Evolutionary conservation across 2,113 vertebrate species (phyloP), one percentile per base, ranked within the genome.

Genomic region (Cheilinus undulatus): DNA sequence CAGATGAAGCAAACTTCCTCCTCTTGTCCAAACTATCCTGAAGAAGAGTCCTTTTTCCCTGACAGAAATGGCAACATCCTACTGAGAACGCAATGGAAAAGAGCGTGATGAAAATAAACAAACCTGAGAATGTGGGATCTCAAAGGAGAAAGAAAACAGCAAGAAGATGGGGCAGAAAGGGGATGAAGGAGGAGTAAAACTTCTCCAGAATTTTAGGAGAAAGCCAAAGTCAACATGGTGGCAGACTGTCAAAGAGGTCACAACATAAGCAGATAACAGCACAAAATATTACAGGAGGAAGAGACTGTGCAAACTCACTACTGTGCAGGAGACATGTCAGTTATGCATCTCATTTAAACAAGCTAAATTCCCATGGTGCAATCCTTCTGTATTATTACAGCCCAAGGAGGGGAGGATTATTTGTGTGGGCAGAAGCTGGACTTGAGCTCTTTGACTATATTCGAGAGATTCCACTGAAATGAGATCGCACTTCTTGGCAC

Each of bases 381-480:
- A 46, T 50, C 36, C 51, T 38, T 38, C 71, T 60, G 66, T 58
- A 48, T 76, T 64, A 74, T 77, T 69, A 72, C 67, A 62, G 69
- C 66, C 70, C 26, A 0, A 57, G 19, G 43, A 83, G 73, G 1
- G 43, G 51, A 65, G 76, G 79, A 82, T 86, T 83, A 82, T 58
- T 74, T 70, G 74, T 68, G 79, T 76, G 82, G 82, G 78, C 65
- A 82, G 84, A 15, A 69, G 46, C 65, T 72, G 69, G 53, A 70
- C 30, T 69, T 40, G 6, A 51, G 50, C 77, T 78, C 51, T 63
- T 56, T 66, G 46, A 67, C 73, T 73, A 62, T 60, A 77, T 76
- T 68, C 58, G 43, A 53, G 24, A 85, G 85, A 92, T 92, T 92
- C 86, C 83, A 73, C 53, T 48, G 79, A 80, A 73, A 80, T 91